phyloP scores from a whole-genome alignment of 2,797 vertebrate genomes.

The Acanthiza pusilla region DNA sequence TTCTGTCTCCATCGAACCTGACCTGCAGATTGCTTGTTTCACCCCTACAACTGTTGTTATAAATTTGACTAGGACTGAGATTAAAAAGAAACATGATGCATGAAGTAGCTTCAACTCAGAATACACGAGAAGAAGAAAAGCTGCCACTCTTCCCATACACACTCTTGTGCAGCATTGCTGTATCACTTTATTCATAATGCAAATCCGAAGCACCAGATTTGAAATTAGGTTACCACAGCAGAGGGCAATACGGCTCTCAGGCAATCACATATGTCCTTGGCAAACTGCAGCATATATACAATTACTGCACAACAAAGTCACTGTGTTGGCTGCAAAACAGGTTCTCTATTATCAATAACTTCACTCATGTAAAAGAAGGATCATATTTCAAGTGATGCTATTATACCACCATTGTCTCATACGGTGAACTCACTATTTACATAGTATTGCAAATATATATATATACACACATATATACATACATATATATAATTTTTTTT shows the following conservation, averaged over 20 bases:
- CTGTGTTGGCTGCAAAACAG: background rate
- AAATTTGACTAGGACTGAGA: slow-evolving; percentile 67
- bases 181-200: slow-evolving; percentile 54
- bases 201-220: slow-evolving; percentile 65
- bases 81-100: slow-evolving; percentile 60
- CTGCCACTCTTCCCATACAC: background rate
- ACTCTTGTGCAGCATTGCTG: background rate
- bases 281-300: slow-evolving; percentile 38
- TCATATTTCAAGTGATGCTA: slow-evolving; percentile 1
- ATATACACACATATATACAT: background rate
- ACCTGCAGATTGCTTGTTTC: slow-evolving; percentile 65
- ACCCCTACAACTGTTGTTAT: slow-evolving; percentile 43
- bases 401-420: background rate
- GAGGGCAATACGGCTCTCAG: slow-evolving; percentile 57
- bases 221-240: slow-evolving; percentile 61
- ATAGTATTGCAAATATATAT: background rate
- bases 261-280: slow-evolving; percentile 43
- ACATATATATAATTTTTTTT: background rate
- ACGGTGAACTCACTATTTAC: background rate
- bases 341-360: slow-evolving; percentile 15
- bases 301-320: slow-evolving; percentile 7
- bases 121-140: background rate
- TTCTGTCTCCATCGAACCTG: slow-evolving; percentile 66
- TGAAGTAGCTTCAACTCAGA: background rate
- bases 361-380: background rate